Base-by-base conservation (phyloP, 1,140 invertebrate genomes). In the Bombus confusus region DNA sequence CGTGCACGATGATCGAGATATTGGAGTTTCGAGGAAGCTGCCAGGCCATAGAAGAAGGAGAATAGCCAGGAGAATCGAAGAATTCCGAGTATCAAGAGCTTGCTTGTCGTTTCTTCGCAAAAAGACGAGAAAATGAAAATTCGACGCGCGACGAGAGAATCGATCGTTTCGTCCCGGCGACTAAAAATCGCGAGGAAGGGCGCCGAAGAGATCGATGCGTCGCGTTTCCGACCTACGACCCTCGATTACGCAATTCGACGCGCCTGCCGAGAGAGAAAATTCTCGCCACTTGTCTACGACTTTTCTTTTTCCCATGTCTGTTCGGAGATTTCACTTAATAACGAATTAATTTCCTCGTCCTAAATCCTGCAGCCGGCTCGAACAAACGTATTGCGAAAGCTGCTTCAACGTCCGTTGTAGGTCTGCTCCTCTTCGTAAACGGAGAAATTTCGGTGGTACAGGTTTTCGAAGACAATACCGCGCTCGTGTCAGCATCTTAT, bases 161-260 rank as follows among this genome's bases (percentile, higher is more conserved):
- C 34, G 34, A 18, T 37, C 18, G 2, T 68, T 37, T 15, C 15
- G 15, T 15, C 18, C 13, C n/a, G 13, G 6, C 2, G n/a, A 66
- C 18, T 66, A 34, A 66, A 34, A 34, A 34, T 66, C 15, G 31
- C n/a, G 2, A n/a, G 15, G 59, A 72, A 43, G 57, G 34, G 22
- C 52, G 9, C 34, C 62, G 66, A 73, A 71, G 64, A 68, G 86
- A 88, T 89, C 80, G 72, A 86, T 83, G 59, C 31, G 43, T 87
- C 68, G 72, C 73, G 72, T 68, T 73, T 47, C 66, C 64, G 85
- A 87, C 86, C 82, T 81, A 83, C 74, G 87, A 85, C 79, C 80
- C 2, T 41, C 28, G 57, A 78, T 85, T 89, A 86, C 59, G 73
- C 39, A 41, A 41, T 15, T 22, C 31, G 31, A 71, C 9, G 69